Evolutionary conservation across 2,113 vertebrate species (phyloP).

Genomic region (Gnathonemus echidnorhynchus): DNA sequence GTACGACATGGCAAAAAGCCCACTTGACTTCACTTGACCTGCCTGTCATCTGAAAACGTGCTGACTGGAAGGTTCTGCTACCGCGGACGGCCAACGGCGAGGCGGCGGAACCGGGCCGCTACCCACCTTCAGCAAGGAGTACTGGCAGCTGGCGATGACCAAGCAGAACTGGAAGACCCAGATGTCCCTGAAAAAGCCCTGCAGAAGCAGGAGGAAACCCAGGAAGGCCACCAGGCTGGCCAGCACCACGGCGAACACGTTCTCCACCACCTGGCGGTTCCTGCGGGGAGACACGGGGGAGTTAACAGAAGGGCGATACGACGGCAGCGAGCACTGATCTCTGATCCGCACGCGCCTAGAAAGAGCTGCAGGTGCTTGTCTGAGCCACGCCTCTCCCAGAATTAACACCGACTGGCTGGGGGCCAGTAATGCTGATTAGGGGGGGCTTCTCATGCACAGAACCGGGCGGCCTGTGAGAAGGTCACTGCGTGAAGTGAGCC

Average conservation of each 20-base stretch:
- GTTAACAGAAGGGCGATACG: background rate
- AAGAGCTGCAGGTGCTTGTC: background rate
- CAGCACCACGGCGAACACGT: constrained; percentile 58
- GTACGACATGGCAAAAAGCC: background rate
- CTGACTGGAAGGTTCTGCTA: background rate
- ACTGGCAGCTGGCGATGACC: constrained; percentile 71
- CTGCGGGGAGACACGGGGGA: constrained; percentile 30
- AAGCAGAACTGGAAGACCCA: constrained; percentile 73
- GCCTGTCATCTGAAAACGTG: background rate
- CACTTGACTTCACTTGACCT: background rate
- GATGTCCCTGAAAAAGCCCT: constrained; percentile 68
- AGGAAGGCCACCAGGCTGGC: constrained; percentile 66
- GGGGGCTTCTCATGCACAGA: background rate
- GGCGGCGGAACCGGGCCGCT: too few relatives aligned
- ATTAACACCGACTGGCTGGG: background rate
- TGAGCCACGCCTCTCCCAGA: background rate
- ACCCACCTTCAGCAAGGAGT: constrained; percentile 65
- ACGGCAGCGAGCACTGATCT: background rate
- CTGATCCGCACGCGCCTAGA: background rate
- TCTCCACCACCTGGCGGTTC: constrained; percentile 59
- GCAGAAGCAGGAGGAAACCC: constrained; percentile 62
- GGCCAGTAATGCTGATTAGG: background rate
- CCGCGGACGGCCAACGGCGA: background rate
- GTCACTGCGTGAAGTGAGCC: background rate
- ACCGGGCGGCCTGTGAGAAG: background rate